Percentiles rank a stretch among this genome's conserved stretches.
Conservation (phyloP, 2,888 invertebrate species). For the Polydrusus cervinus region DNA sequence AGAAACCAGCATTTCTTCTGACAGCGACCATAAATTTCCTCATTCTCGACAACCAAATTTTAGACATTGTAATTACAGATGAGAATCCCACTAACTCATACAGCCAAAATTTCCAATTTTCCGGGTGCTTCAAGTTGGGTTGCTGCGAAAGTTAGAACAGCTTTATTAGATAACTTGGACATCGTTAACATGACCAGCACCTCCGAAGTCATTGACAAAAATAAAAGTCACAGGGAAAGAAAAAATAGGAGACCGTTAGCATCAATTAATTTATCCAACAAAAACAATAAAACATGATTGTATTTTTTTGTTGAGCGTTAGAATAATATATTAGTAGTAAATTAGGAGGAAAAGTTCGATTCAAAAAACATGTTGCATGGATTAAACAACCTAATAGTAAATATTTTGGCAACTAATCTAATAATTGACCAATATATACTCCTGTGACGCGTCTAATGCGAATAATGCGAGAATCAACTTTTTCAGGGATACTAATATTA, state of each 20-base stretch:
- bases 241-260: conserved; percentile 23
- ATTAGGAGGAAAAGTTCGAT: background rate
- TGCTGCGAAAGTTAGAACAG: conserved; percentile 25
- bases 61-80: conserved; percentile 4
- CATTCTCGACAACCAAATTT: background rate
- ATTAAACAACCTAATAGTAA: conserved; percentile 27
- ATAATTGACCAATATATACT: too few species aligned
- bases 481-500: too few species aligned
- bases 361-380: conserved; percentile 22
- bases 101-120: conserved; percentile 27
- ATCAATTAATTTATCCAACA: conserved; percentile 2
- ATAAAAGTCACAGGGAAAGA: conserved; percentile 29
- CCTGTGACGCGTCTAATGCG: conserved; percentile 15
- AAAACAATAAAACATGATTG: background rate
- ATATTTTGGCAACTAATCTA: conserved; percentile 31
- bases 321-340: too few species aligned
- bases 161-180: conserved; percentile 26
- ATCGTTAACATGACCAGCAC: too few species aligned
- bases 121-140: conserved; percentile 24
- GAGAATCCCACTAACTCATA: conserved; percentile 23
- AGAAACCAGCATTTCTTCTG: too few species aligned
- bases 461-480: too few species aligned
- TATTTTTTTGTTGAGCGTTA: background rate
- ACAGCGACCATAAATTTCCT: conserved; percentile 6
- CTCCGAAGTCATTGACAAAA: too few species aligned